Base-by-base conservation (phyloP, 1,140 invertebrate genomes). In the Spodoptera litura region DNA sequence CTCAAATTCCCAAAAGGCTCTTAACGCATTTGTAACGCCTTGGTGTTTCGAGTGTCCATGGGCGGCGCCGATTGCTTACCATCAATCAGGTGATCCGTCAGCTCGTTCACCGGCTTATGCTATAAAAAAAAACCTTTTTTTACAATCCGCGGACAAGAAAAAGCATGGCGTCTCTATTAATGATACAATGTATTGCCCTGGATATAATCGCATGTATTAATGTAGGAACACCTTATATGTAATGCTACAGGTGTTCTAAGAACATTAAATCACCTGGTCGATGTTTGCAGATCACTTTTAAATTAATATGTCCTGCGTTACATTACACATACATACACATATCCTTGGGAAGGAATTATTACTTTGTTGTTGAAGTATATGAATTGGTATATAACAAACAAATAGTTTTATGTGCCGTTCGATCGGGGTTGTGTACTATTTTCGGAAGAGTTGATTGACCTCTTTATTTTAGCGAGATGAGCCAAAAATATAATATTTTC, bases 181-280 rank as follows among this genome's bases (percentile, higher is more conserved):
- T 49, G 15, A 64, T 27, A 64, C 73, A 55, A 53, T 75, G 56
- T 56, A 64, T 38, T 64, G 15, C 10, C 1, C 52, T 62, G 13
- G 15, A 61, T 75, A 27, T 75, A 61, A 75, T 75, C 27, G 31
- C 44, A 75, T 75, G 25, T 35, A 64, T 13, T 35, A 53, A 51
- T 53, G 49, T 61, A 64, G 62, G 35, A 25, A 53, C 49, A 27
- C 44, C 55, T 62, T 75, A 75, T 62, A 75, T 64, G 13, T 62
- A 75, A 64, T 35, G n/a, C n/a, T 6, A 27, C 73, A 75, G 73
- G 59, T 75, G 59, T 64, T 62, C 72, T 53, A 3, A 52, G 35
- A 27, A n/a, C 66, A 53, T 75, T 49, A 51, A 38, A 49, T 53
- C 59, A 62, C 73, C 25, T 58, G 58, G 62, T 75, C 44, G 9